Percentiles rank a stretch among this genome's conserved stretches.
These are phyloP conservation scores for Phalacrocorax brasilianus DNA, from an alignment of 2,113 vertebrate species.

Conservation along the genomic window DNA sequence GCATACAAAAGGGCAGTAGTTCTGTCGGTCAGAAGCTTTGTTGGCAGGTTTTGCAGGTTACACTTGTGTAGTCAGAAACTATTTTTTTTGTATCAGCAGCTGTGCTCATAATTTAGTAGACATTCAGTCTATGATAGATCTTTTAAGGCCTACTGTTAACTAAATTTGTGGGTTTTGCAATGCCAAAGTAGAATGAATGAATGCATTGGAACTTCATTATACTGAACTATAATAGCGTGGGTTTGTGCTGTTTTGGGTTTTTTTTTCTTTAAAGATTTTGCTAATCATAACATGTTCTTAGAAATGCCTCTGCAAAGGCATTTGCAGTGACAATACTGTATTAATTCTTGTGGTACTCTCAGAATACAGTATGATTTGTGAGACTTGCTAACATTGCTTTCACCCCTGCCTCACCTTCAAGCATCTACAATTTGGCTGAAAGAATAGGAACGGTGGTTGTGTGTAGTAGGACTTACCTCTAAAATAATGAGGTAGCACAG, in stretches of 20 bases:
- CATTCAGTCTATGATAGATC: neutral
- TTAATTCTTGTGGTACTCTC: neutral
- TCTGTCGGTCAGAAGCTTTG: neutral
- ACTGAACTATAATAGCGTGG: neutral
- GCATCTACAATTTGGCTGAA: neutral
- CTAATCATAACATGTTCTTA: neutral
- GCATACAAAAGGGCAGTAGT: neutral
- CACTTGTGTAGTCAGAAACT: neutral
- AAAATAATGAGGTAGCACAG: neutral
- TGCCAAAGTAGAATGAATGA: neutral
- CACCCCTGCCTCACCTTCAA: neutral
- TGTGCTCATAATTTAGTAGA: neutral
- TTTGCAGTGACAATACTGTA: neutral
- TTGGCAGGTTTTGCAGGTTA: neutral
- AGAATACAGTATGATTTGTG: neutral
- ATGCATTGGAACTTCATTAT: neutral
- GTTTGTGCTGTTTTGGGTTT: neutral
- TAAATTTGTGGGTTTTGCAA: neutral
- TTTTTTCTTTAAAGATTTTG: neutral
- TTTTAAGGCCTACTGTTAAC: neutral
- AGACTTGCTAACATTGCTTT: neutral
- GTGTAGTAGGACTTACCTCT: neutral
- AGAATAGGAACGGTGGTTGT: neutral
- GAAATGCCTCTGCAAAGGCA: neutral
- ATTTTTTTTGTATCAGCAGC: neutral